Conservation (phyloP, 2,113 vertebrate species). For the Trogon melanurus region DNA sequence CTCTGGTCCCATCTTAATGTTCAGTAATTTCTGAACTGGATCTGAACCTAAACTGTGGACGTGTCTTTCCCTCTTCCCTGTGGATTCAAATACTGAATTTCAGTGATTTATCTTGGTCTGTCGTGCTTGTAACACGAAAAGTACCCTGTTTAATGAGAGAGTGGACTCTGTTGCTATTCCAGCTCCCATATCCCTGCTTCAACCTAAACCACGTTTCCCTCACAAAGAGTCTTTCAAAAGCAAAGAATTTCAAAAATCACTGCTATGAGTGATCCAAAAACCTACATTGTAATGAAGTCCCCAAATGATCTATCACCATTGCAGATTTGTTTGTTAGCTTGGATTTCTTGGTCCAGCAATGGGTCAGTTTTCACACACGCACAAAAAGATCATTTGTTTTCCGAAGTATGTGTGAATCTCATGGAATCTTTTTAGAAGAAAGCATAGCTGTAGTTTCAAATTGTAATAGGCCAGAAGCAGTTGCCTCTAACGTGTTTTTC, state of each 20-base stretch:
- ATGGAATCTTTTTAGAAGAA: background rate
- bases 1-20: background rate
- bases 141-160: background rate
- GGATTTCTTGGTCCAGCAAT: background rate
- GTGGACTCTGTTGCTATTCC: background rate
- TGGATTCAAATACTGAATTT: background rate
- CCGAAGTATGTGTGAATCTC: conserved; percentile 42
- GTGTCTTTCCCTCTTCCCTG: background rate
- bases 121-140: background rate
- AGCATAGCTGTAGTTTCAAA: background rate
- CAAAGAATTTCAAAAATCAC: conserved; percentile 62
- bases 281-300: background rate
- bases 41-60: background rate
- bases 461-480: background rate
- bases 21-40: background rate
- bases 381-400: conserved; percentile 53
- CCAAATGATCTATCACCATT: background rate
- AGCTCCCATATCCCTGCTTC: background rate
- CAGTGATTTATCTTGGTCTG: background rate
- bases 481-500: background rate
- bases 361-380: background rate
- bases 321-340: conserved; percentile 11
- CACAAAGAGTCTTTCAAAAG: conserved; percentile 69
- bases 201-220: background rate
- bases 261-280: conserved; percentile 21